Evolutionary conservation across 2,113 vertebrate genomes (phyloP).

Genomic region (Halichoerus grypus): DNA sequence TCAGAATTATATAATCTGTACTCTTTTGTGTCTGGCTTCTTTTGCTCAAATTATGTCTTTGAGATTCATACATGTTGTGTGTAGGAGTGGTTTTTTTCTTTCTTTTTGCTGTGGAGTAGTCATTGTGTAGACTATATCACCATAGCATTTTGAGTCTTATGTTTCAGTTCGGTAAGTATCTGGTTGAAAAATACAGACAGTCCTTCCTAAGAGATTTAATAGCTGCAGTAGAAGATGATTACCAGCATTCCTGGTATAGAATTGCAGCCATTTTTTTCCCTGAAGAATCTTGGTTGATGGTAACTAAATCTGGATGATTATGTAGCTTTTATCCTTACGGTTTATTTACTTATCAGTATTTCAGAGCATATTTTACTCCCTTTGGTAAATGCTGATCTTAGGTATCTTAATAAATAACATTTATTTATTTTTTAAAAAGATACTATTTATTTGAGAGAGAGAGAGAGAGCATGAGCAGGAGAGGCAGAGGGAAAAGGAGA

Average conservation of each 20-base stretch:
- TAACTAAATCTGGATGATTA: background rate
- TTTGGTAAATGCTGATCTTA: background rate
- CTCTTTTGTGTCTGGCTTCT: background rate
- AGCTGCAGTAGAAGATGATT: background rate
- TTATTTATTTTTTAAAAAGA: background rate
- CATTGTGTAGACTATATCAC: background rate
- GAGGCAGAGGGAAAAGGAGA: background rate
- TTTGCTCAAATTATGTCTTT: background rate
- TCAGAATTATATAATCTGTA: background rate
- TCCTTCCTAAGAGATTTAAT: slow-evolving; percentile 35
- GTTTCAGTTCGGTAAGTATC: background rate
- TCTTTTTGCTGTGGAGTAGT: background rate
- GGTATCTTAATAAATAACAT: background rate
- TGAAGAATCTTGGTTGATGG: background rate
- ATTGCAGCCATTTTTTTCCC: background rate
- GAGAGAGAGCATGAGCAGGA: background rate
- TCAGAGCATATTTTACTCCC: background rate
- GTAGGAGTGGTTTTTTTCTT: background rate
- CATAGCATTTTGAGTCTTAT: background rate
- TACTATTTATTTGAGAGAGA: background rate
- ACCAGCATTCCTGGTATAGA: background rate
- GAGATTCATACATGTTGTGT: background rate
- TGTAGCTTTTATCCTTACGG: background rate
- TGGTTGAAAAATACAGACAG: slow-evolving; percentile 2
- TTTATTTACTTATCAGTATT: background rate